Percentiles rank a stretch among this genome's conserved stretches.
Conservation (phyloP, 23 tunicate species). For the Halocynthia roretzi region DNA sequence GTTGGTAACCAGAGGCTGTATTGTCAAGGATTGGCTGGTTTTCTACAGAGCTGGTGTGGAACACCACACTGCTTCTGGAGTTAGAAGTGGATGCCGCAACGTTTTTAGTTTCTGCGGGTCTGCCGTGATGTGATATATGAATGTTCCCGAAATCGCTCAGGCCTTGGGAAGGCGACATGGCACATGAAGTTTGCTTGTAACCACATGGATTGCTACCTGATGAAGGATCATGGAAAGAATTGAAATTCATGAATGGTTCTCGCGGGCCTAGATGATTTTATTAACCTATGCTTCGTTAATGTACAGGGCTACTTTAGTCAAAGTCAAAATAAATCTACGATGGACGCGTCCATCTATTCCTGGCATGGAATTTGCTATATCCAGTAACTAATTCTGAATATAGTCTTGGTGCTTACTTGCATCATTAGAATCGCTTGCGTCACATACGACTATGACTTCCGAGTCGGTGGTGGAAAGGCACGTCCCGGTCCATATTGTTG, state of each 20-base stretch:
- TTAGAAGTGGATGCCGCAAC: background rate
- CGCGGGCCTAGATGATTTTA: background rate
- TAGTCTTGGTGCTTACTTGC: background rate
- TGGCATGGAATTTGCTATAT: background rate
- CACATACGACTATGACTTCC: background rate
- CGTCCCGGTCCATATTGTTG: constrained; percentile 1
- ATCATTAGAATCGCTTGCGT: background rate
- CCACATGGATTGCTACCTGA: constrained; percentile 4
- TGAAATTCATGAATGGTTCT: background rate
- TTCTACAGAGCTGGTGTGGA: constrained; percentile 9
- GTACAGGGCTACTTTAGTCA: no score
- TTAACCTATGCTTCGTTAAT: background rate
- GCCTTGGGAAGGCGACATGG: constrained; percentile 20
- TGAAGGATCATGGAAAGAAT: background rate
- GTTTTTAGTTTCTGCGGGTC: background rate
- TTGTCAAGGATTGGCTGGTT: background rate
- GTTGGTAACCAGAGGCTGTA: no score
- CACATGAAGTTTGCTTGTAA: background rate
- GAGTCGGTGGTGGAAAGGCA: constrained; percentile 2
- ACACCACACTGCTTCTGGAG: background rate
- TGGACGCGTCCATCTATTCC: no score
- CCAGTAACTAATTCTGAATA: background rate
- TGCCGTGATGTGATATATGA: constrained; percentile 9
- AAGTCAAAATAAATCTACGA: no score
- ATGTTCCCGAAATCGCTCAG: constrained; percentile 20